Base-by-base conservation (phyloP, 2,888 invertebrate genomes). In the Muschampia plurimacula region DNA sequence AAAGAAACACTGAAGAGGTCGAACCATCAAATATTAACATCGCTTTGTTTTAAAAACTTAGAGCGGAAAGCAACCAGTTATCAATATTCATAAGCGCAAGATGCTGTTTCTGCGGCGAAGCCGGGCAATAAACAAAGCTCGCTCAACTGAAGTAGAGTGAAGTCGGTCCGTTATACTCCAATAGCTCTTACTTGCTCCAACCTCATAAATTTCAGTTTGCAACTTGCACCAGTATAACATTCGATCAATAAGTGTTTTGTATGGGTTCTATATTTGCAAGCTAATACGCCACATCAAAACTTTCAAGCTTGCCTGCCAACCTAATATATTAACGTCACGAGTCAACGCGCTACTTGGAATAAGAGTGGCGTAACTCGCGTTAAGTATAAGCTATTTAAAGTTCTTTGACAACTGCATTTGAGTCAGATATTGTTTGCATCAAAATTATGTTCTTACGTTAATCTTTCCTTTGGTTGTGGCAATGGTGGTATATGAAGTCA, bases 181-280 rank as follows among this genome's bases (percentile, higher is more conserved):
- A 85, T 86, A 89, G 88, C 86, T 88, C 88, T 89, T 87, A 87
- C 87, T 89, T 88, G 87, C 84, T 81, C 82, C 82, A 82, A 82
- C 84, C 88, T 89, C 93, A 90, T 93, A 93, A 93, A 93, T 93
- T 93, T 90, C 88, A 91, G 91, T 92, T 93, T 92, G 89, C 88
- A 93, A 93, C 86, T 93, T 91, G 92, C 90, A 90, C 80, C 83
- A 84, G 87, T 85, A 87, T 85, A 91, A 89, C 90, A 89, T 91
- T 92, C 90, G 93, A 93, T 93, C 93, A 93, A 93, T 93, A 92
- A 88, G 89, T 87, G 85, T 91, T 93, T 93, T 93, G 91, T 93
- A 93, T 86, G 92, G 93, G 83, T 90, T 93, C 92, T 89, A 89
- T 93, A 92, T 92, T 92, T 93, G 92, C 92, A 90, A 92, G 89